These are phyloP conservation scores for Ormia ochracea DNA, from an alignment of 2,888 invertebrate species.

Conservation along the genomic window DNA sequence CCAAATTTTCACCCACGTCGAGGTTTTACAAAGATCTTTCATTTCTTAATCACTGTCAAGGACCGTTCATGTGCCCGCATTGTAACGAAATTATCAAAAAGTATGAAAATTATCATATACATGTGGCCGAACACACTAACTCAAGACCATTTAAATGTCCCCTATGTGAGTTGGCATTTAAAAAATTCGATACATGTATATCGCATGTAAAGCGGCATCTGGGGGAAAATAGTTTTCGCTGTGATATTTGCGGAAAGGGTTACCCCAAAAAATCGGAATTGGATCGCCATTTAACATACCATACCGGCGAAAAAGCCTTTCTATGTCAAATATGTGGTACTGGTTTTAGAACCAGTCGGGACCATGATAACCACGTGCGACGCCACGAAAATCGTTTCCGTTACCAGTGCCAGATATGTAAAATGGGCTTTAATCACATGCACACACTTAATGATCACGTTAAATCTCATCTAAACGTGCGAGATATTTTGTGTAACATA, in stretches of 20 bases:
- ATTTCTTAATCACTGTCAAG: slow-evolving; percentile 47
- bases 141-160: slow-evolving; percentile 51
- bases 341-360: slow-evolving; percentile 65
- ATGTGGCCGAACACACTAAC: slow-evolving; percentile 53
- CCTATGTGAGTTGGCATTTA: slow-evolving; percentile 44
- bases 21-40: slow-evolving; percentile 32
- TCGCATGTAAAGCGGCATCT: slow-evolving; percentile 56
- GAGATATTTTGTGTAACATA: slow-evolving; percentile 68
- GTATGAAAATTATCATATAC: slow-evolving; percentile 52
- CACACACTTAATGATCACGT: slow-evolving; percentile 64
- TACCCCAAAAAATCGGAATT: slow-evolving; percentile 43
- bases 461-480: slow-evolving; percentile 69
- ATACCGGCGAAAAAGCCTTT: slow-evolving; percentile 65
- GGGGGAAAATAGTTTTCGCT: slow-evolving; percentile 45
- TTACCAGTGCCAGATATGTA: slow-evolving; percentile 50
- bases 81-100: slow-evolving; percentile 49
- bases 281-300: slow-evolving; percentile 52
- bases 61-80: slow-evolving; percentile 49
- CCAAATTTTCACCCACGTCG: slow-evolving; percentile 33
- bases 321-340: slow-evolving; percentile 66
- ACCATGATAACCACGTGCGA: slow-evolving; percentile 46
- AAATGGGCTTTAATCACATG: slow-evolving; percentile 47
- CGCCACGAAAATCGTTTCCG: slow-evolving; percentile 54
- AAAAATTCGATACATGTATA: slow-evolving; percentile 43
- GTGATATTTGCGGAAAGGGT: slow-evolving; percentile 52